Conservation (phyloP, 2,797 vertebrate genomes). For the Avahi laniger region DNA sequence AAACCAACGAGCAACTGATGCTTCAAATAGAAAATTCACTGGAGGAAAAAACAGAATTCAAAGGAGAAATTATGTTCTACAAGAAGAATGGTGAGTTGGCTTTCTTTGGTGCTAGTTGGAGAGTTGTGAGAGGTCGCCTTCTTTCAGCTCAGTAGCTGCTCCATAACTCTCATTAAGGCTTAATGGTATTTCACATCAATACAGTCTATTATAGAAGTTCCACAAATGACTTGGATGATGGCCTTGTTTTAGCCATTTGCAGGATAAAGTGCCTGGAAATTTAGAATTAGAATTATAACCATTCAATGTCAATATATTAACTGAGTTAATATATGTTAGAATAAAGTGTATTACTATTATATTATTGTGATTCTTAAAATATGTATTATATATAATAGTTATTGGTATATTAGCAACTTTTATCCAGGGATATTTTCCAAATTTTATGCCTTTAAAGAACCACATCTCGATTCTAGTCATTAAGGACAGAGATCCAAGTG, state of each 20-base stretch:
- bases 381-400: background rate
- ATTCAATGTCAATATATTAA: background rate
- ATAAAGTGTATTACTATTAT: background rate
- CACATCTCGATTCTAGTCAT: background rate
- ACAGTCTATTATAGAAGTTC: background rate
- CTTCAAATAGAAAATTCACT: slow-evolving; percentile 93
- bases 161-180: background rate
- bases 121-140: background rate
- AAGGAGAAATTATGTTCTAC: slow-evolving; percentile 98
- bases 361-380: background rate
- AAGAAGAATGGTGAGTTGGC: slow-evolving; percentile 92
- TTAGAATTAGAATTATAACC: slow-evolving; percentile 10
- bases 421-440: background rate
- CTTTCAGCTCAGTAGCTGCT: background rate
- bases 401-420: background rate
- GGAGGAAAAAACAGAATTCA: slow-evolving; percentile 96
- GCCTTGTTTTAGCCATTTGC: background rate
- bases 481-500: background rate
- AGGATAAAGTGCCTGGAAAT: background rate
- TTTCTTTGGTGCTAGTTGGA: slow-evolving; percentile 13
- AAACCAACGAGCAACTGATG: slow-evolving; percentile 94
- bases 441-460: slow-evolving; percentile 4
- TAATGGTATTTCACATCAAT: slow-evolving; percentile 21
- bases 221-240: background rate
- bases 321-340: background rate